phyloP scores from a whole-genome alignment of 2,797 vertebrate genomes.

The Hemibagrus guttatus region DNA sequence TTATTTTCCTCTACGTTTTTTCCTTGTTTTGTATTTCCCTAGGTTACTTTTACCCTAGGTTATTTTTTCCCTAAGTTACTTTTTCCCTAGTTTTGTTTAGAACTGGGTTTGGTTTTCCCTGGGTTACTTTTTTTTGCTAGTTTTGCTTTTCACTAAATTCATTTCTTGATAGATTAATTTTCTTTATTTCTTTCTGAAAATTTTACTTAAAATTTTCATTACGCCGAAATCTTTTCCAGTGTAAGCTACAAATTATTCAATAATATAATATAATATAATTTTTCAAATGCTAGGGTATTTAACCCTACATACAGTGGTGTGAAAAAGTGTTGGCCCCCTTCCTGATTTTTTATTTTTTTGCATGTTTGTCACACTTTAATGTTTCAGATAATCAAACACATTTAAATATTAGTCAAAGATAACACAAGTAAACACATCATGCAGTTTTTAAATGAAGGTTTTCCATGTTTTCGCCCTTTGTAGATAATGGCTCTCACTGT shows the following conservation, averaged over 20 bases:
- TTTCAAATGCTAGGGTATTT: neutral
- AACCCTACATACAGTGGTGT: no score
- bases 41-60: neutral
- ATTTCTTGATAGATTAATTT: neutral
- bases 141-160: neutral
- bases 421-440: no score
- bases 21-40: neutral
- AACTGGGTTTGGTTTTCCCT: neutral
- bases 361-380: no score
- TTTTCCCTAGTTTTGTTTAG: neutral
- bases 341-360: no score
- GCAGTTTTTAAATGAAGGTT: no score
- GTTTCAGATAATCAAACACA: no score
- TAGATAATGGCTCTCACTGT: no score
- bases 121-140: neutral
- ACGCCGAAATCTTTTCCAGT: neutral
- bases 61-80: neutral
- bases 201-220: no score
- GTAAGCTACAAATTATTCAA: neutral
- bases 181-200: neutral
- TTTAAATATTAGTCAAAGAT: no score
- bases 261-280: no score
- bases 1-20: neutral
- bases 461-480: no score
- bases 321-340: no score